Evolutionary conservation across 2,113 vertebrate species (phyloP).

Genomic region (Carassius auratus): DNA sequence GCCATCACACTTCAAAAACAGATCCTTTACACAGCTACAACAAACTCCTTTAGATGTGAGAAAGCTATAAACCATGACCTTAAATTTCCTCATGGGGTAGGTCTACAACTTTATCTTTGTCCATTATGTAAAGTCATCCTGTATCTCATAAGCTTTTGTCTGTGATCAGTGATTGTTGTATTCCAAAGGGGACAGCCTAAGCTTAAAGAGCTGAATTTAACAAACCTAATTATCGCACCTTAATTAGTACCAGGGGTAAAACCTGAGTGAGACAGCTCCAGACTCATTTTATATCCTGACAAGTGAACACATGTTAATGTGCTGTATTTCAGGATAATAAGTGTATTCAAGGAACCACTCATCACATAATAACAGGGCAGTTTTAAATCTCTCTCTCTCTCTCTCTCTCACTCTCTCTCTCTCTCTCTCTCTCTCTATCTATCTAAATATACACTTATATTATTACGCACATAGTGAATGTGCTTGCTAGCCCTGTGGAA

Average conservation of each 20-base stretch:
- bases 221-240: slow-evolving; percentile 99
- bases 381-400: not conserved
- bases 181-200: slow-evolving; percentile 84
- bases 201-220: slow-evolving; percentile 99
- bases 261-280: slow-evolving; percentile 99
- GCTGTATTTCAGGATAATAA: slow-evolving; percentile 99
- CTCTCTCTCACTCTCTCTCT: no score
- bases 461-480: not conserved
- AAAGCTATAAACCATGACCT: slow-evolving; percentile 76
- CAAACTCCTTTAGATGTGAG: slow-evolving; percentile 74
- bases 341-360: slow-evolving; percentile 75
- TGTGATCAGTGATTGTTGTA: slow-evolving; percentile 77
- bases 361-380: slow-evolving; percentile 75
- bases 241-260: slow-evolving; percentile 99
- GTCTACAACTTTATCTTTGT: slow-evolving; percentile 70
- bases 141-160: slow-evolving; percentile 72
- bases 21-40: slow-evolving; percentile 51
- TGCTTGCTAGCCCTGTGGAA: not conserved
- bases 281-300: slow-evolving; percentile 99
- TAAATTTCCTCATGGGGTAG: slow-evolving; percentile 68
- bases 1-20: slow-evolving; percentile 53
- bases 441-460: no score
- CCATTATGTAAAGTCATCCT: slow-evolving; percentile 64
- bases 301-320: slow-evolving; percentile 99
- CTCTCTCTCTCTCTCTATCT: no score